Evolutionary conservation across 2,113 vertebrate genomes (phyloP), one percentile per base, ranked within the genome.

Genomic region (Amphiprion ocellaris): DNA sequence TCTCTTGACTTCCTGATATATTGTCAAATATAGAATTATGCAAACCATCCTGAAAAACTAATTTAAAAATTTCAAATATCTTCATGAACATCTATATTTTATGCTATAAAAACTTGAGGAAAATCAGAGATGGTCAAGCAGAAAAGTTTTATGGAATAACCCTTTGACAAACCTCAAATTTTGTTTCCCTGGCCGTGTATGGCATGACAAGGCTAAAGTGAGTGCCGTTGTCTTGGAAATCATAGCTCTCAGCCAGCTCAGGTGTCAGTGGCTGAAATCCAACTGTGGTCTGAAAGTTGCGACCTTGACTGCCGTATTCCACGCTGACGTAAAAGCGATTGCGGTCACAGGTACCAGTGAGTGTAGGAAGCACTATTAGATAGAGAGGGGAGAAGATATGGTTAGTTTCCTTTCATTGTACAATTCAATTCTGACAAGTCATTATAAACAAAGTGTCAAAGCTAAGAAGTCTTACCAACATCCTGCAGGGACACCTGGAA

Each of bases 331-430:
- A 78, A 64, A 95, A 95, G 0, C 65, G n/a, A 0, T 60, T 79
- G 2, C 88, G 14, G 37, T 95, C 93, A 65, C 95, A 95, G 23
- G 81, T 74, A 8, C 93, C 95, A 26, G 55, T 46, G 10, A 94
- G 4, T 2, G 63, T 79, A 15, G 94, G 92, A 0, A 90, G 77
- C 60, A 89, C 95, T 95, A 7, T 37, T 37, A 26, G 26, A 3
- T 26, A 26, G 33, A 52, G 1, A 24, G 26, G 23, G 3, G 23
- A 24, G 33, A 23, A 21, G 16, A 2, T 12, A 14, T 26, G 23
- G 2, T 52, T 2, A 24, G 17, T n/a, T 52, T 52, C 8, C 2
- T n/a, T 52, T 21, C 49, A 52, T 52, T 19, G 7, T 19, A 52
- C 17, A 52, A 21, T 17, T 10, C 2, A 52, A 52, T n/a, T 52